These are phyloP conservation scores for Orthosia gothica DNA, from an alignment of 2,888 invertebrate genomes.

Conservation along the genomic window DNA sequence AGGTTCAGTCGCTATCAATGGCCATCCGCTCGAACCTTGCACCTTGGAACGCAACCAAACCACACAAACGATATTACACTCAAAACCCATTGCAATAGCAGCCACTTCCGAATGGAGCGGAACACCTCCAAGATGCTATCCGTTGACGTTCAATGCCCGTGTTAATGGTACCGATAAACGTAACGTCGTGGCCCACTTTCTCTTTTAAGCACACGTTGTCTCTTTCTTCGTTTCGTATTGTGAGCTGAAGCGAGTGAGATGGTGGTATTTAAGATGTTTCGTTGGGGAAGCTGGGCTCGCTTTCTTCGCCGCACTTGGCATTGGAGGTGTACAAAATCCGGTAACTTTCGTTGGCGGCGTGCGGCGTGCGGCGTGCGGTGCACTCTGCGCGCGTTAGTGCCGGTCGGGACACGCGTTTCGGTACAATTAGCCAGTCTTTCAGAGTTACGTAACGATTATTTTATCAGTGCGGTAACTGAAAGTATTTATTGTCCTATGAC, in stretches of 20 bases:
- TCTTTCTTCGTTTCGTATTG: slow-evolving; percentile 79
- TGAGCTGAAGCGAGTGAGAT: slow-evolving; percentile 82
- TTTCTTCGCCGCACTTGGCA: slow-evolving; percentile 91
- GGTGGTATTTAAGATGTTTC: slow-evolving; percentile 80
- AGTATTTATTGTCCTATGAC: slow-evolving; percentile 64
- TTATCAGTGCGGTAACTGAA: slow-evolving; percentile 79
- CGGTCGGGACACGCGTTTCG: slow-evolving; percentile 74
- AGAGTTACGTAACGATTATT: slow-evolving; percentile 83
- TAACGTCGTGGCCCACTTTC: slow-evolving; percentile 91
- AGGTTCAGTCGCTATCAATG: slow-evolving; percentile 72
- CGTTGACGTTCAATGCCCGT: slow-evolving; percentile 89
- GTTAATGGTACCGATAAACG: slow-evolving; percentile 90
- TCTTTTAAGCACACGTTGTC: slow-evolving; percentile 89
- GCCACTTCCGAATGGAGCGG: slow-evolving; percentile 67
- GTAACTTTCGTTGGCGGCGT: slow-evolving; percentile 89
- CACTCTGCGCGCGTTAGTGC: slow-evolving; percentile 68
- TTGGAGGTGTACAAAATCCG: slow-evolving; percentile 89
- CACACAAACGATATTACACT: slow-evolving; percentile 67
- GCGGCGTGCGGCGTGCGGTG: slow-evolving; percentile 80
- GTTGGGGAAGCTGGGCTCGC: slow-evolving; percentile 86
- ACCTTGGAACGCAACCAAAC: slow-evolving; percentile 66
- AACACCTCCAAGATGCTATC: slow-evolving; percentile 78
- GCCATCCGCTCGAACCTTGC: slow-evolving; percentile 73
- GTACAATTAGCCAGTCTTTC: slow-evolving; percentile 82
- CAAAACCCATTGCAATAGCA: slow-evolving; percentile 67